Evolutionary conservation across 2,797 vertebrate genomes (phyloP), one percentile per base, ranked within the genome.

Genomic region (Diplodus sargus): DNA sequence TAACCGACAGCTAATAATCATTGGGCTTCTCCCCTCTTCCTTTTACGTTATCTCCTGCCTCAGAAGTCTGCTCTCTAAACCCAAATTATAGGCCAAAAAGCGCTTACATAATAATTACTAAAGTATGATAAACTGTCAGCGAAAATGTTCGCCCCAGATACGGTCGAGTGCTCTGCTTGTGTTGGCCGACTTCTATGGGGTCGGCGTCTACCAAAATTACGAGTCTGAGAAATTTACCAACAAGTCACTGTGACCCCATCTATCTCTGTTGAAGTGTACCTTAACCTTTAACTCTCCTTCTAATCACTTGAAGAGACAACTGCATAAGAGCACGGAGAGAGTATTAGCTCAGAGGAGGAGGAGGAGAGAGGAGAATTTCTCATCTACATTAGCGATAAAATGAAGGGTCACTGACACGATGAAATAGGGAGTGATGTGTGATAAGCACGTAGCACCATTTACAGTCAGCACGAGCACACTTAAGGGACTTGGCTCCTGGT

Each of bases 71-170:
- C 72, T 78, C 52, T 62, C 68, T 59, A 78, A 90, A 85, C 78
- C 83, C 59, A 87, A 94, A 91, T 94, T 89, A 91, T 79, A 90
- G 85, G 56, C 67, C 74, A 16, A 68, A 71, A 79, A 39, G 20
- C 28, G 18, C 76, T 87, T 86, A 90, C 72, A 78, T 86, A 90
- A 91, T 86, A 83, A 84, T 83, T 65, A 75, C 79, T 43, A 62
- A 39, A 82, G 78, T 47, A 78, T 87, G 82, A 91, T 83, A 81
- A 85, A 84, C 58, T 54, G 74, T 74, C 77, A 75, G 68, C 69
- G 77, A 48, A 70, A 85, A 53, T 57, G 60, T 81, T 78, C 10
- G 23, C 22, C 86, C 75, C 75, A 80, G 71, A 83, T 90, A 74
- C 74, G 81, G 75, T 56, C 53, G 62, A 83, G 48, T 23, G 70